A percentile compares a stretch with the other conserved stretches of the same genome.
phyloP scores from a whole-genome alignment of 1,140 invertebrate genomes.

The Lepidurus packardi region DNA sequence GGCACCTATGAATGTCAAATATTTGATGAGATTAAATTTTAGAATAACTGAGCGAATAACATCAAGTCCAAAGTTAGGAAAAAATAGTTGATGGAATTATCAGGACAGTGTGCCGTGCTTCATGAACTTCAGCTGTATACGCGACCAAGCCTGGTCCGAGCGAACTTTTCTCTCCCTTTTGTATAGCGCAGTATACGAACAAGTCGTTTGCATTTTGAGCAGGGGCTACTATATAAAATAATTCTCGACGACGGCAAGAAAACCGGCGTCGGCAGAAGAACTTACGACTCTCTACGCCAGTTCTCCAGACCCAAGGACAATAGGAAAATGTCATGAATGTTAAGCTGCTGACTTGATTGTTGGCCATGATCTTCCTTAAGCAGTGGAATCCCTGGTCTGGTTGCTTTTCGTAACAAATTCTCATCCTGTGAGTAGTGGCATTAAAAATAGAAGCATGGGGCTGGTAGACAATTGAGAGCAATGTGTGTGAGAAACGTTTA shows the following conservation, averaged over 20 bases:
- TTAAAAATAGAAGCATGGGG: not conserved
- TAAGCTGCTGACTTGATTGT: constrained; percentile 14
- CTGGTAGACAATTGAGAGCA: too few relatives aligned
- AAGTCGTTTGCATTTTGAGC: not conserved
- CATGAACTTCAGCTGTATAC: not conserved
- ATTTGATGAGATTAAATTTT: not conserved
- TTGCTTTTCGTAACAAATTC: constrained; percentile 1
- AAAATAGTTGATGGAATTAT: not conserved
- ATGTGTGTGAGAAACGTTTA: too few relatives aligned
- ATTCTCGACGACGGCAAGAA: not conserved
- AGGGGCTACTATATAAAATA: constrained; percentile 5
- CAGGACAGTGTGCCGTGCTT: constrained; percentile 7
- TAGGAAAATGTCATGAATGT: constrained; percentile 13
- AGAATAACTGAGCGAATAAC: not conserved
- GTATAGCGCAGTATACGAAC: not conserved
- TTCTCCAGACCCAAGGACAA: not conserved
- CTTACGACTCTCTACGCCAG: not conserved
- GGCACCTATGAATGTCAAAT: constrained; percentile 26
- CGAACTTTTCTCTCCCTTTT: not conserved
- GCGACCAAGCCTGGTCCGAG: not conserved
- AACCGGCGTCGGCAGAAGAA: not conserved
- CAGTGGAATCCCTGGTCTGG: not conserved
- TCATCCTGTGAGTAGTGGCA: not conserved
- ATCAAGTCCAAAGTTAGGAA: not conserved
- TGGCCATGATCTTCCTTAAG: constrained; percentile 13